These are phyloP conservation scores for Anhinga rufa DNA, from an alignment of 2,113 vertebrate species.

Conservation along the genomic window DNA sequence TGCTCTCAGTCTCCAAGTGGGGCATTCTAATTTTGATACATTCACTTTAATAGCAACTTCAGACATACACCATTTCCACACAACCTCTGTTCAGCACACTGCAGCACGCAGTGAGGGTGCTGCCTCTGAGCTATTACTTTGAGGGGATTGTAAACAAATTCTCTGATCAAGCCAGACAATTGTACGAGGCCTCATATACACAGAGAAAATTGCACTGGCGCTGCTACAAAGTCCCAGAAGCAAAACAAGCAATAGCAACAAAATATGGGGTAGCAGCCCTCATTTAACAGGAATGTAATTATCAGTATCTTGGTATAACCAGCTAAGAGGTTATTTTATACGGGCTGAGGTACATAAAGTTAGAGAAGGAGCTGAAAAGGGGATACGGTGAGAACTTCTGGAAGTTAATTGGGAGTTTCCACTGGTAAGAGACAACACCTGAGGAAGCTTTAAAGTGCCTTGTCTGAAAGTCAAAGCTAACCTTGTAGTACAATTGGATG, in stretches of 20 bases:
- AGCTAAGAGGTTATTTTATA: not conserved
- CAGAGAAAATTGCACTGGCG: not conserved
- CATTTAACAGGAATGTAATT: not conserved
- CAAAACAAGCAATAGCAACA: not conserved
- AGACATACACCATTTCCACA: not conserved
- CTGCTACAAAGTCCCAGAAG: not conserved
- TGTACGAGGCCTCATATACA: fast-evolving
- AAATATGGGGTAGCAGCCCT: not conserved
- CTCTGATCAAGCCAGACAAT: not conserved
- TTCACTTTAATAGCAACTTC: not conserved
- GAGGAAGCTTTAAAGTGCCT: not conserved
- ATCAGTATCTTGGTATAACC: not conserved
- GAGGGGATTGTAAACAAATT: not conserved
- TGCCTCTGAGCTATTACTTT: not conserved
- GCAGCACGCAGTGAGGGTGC: fast-evolving
- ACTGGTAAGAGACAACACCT: not conserved
- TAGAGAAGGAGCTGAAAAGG: not conserved
- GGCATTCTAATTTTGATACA: not conserved
- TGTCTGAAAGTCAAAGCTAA: not conserved
- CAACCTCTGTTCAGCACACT: not conserved
- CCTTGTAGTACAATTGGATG: not conserved
- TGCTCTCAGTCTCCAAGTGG: not conserved
- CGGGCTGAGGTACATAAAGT: not conserved
- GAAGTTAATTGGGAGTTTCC: not conserved
- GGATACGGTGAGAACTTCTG: not conserved